Conservation (phyloP, 2,888 invertebrate species). For the Papilio demoleus region DNA sequence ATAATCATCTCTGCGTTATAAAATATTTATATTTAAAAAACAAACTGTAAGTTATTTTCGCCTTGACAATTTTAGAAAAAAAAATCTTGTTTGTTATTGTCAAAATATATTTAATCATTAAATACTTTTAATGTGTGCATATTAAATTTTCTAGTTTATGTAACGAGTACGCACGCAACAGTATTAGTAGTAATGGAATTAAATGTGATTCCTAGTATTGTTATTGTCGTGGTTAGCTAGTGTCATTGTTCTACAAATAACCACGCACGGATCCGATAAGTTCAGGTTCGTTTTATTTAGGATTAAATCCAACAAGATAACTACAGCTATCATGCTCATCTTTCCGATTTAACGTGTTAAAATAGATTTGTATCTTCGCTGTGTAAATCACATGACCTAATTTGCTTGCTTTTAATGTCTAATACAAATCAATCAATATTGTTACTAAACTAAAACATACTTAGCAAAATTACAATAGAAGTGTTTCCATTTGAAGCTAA, state of each 20-base stretch:
- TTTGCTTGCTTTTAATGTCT: background rate
- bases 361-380: too few species aligned
- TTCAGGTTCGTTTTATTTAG: conserved; percentile 9
- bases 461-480: background rate
- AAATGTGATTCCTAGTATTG: too few species aligned
- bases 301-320: conserved; percentile 3
- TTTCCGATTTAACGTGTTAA: conserved; percentile 4
- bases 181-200: background rate
- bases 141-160: background rate
- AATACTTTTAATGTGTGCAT: too few species aligned
- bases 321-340: too few species aligned
- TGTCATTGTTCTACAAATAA: background rate
- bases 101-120: too few species aligned
- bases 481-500: too few species aligned
- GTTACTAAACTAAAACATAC: background rate
- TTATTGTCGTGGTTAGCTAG: background rate
- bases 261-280: background rate
- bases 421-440: background rate
- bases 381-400: background rate
- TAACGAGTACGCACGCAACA: background rate
- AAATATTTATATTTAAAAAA: too few species aligned
- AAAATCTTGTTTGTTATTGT: too few species aligned
- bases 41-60: too few species aligned
- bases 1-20: too few species aligned
- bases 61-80: too few species aligned